A percentile compares a stretch with the other conserved stretches of the same genome.
These are phyloP conservation scores for Tiaroga cobitis DNA, from an alignment of 2,797 vertebrate species.

Conservation along the genomic window DNA sequence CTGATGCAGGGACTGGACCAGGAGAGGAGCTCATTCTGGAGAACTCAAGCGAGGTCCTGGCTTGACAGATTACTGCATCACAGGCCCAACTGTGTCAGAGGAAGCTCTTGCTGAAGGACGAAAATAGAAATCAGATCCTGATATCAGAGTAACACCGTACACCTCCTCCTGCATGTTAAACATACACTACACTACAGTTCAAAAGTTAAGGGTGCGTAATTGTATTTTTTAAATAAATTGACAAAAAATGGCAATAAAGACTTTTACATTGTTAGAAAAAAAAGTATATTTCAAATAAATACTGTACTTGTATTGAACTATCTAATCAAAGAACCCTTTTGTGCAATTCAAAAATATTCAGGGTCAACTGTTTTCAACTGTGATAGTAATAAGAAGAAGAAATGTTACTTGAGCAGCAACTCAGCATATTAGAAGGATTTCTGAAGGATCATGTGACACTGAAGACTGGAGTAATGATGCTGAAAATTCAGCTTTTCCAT, in stretches of 20 bases:
- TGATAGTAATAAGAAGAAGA: too few relatives aligned
- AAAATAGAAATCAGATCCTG: background rate
- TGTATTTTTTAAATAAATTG: background rate
- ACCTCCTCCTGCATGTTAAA: background rate
- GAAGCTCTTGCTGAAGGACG: background rate
- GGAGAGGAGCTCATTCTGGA: constrained; percentile 82
- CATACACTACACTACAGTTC: background rate
- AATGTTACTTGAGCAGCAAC: background rate
- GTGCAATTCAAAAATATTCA: background rate
- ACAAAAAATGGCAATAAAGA: too few relatives aligned
- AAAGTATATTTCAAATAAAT: too few relatives aligned
- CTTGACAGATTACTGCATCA: constrained; percentile 60
- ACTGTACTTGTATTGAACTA: background rate
- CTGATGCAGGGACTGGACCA: constrained; percentile 73
- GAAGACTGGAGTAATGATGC: background rate
- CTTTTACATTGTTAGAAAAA: too few relatives aligned
- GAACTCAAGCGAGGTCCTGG: constrained; percentile 26
- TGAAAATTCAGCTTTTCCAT: background rate
- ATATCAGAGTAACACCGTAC: background rate
- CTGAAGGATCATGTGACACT: background rate
- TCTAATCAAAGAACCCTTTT: background rate
- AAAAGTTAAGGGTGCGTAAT: background rate
- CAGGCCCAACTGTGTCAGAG: background rate
- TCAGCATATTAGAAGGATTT: background rate
- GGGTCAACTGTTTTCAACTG: background rate